phyloP scores from a whole-genome alignment of 1,140 invertebrate species.

The Lepidurus apus region DNA sequence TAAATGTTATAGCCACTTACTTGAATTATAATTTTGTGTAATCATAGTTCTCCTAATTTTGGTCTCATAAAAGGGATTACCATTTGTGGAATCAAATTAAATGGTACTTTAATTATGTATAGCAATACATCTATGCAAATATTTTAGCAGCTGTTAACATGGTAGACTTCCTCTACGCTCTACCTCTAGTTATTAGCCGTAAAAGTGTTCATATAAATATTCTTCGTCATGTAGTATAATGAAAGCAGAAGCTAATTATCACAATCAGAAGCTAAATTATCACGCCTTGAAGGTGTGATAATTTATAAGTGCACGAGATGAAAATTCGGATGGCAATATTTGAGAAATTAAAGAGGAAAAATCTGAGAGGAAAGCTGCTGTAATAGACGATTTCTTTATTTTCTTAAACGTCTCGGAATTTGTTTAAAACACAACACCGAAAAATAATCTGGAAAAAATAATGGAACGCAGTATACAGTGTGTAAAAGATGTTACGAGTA shows the following conservation, averaged over 20 bases:
- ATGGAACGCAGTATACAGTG: not conserved
- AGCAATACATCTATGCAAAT: not conserved
- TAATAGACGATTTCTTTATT: not conserved
- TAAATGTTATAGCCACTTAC: too few species aligned
- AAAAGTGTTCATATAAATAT: too few species aligned
- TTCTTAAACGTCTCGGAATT: not conserved
- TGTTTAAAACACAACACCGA: not conserved
- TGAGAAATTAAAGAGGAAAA: not conserved
- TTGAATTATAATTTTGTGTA: too few species aligned
- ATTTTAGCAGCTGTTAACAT: too few species aligned
- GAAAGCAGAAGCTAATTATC: too few species aligned
- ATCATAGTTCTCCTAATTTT: too few species aligned
- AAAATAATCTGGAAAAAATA: not conserved
- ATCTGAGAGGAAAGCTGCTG: not conserved
- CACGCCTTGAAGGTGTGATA: not conserved
- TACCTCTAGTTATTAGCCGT: too few species aligned
- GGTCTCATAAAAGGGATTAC: not conserved
- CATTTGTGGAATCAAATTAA: not conserved
- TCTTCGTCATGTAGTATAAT: too few species aligned
- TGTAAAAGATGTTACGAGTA: too few species aligned
- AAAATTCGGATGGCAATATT: not conserved
- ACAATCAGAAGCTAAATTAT: too few species aligned
- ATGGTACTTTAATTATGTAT: constrained; percentile 16
- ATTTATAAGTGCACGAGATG: not conserved
- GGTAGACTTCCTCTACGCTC: too few species aligned